Evolutionary conservation across 2,888 invertebrate species (phyloP).

Genomic region (Chelonus formosanus): DNA sequence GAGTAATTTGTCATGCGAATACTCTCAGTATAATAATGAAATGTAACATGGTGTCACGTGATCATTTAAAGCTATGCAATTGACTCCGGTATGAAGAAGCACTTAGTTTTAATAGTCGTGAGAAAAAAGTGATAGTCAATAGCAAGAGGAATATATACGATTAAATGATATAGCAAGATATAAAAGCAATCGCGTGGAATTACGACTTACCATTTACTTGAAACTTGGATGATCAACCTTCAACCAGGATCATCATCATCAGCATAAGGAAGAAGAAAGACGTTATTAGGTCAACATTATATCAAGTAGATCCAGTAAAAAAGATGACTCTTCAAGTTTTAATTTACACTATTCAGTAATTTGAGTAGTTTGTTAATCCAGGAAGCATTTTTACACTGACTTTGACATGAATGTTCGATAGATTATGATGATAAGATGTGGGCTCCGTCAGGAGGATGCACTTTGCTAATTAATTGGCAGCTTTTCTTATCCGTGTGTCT

Average conservation of each 20-base stretch:
- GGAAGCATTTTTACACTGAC: constrained; percentile 12
- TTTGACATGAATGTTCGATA: too few species aligned
- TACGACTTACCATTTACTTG: constrained; percentile 3
- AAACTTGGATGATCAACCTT: neutral
- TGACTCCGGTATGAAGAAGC: constrained; percentile 37
- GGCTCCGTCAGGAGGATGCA: constrained; percentile 10
- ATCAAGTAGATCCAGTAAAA: constrained; percentile 20
- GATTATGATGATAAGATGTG: neutral
- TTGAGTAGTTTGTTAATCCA: constrained; percentile 3
- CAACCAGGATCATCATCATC: neutral
- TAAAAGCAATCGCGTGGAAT: constrained; percentile 6
- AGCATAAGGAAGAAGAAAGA: neutral
- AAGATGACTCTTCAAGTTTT: neutral
- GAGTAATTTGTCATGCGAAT: constrained; percentile 9
- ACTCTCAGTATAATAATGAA: constrained; percentile 12
- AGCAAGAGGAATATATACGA: constrained; percentile 5
- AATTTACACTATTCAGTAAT: constrained; percentile 1
- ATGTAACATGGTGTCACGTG: constrained; percentile 4
- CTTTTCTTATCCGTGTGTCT: constrained; percentile 16
- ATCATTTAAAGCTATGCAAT: constrained; percentile 35
- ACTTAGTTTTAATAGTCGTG: constrained; percentile 33
- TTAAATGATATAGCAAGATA: neutral
- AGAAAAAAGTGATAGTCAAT: constrained; percentile 10
- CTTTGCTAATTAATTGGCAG: constrained; percentile 29
- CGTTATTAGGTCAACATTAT: neutral